Evolutionary conservation across 64 coral and sea anemone species (phyloP).

Genomic region (Astreopora myriophthalma): DNA sequence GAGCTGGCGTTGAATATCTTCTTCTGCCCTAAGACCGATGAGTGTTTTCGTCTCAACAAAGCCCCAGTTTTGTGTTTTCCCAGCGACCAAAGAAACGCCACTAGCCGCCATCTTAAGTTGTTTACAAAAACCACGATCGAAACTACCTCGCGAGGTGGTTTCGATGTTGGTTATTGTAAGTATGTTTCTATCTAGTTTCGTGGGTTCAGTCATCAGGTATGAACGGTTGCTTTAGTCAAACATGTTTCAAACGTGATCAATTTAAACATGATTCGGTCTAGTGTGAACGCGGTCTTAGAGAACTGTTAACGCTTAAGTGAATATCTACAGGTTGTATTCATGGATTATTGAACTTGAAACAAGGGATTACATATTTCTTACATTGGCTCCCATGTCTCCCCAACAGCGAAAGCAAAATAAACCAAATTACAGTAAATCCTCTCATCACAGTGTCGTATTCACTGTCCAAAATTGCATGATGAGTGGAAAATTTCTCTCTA

Average conservation of each 20-base stretch:
- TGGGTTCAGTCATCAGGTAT: not conserved
- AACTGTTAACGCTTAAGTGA: too few species aligned
- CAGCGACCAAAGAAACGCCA: not conserved
- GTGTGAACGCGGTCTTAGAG: not conserved
- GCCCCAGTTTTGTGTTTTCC: not conserved
- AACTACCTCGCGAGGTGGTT: not conserved
- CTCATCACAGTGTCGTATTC: too few species aligned
- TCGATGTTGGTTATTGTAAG: not conserved
- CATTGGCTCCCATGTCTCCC: too few species aligned
- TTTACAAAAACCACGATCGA: not conserved
- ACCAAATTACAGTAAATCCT: too few species aligned
- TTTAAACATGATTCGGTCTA: not conserved
- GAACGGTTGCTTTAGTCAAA: not conserved
- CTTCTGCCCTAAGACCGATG: slow-evolving; percentile 34
- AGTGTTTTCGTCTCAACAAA: slow-evolving; percentile 45
- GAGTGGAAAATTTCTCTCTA: too few species aligned
- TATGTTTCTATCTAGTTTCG: not conserved
- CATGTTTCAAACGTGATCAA: not conserved
- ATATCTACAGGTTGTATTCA: too few species aligned
- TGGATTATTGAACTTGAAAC: too few species aligned
- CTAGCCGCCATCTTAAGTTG: not conserved
- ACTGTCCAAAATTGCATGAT: too few species aligned
- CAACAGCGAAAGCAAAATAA: too few species aligned
- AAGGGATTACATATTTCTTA: too few species aligned
- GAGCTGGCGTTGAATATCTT: slow-evolving; percentile 1